Conservation (phyloP, 2,113 vertebrate genomes). For the Anguilla japonica region DNA sequence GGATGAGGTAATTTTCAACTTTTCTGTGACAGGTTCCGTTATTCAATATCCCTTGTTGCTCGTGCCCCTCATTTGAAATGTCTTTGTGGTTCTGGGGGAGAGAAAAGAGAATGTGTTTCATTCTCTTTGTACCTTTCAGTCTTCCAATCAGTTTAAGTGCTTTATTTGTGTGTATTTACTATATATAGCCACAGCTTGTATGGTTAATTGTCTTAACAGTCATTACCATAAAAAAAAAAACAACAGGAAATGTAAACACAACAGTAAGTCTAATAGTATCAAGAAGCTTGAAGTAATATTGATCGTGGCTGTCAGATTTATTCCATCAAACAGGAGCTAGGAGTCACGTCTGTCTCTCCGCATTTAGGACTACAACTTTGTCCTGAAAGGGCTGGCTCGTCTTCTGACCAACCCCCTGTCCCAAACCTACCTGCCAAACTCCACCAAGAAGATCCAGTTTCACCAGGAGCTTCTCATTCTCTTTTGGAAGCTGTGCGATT, state of each 20-base stretch:
- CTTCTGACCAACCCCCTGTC: constrained; percentile 90
- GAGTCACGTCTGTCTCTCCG: constrained; percentile 17
- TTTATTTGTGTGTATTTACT: not conserved
- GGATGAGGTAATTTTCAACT: constrained; percentile 79
- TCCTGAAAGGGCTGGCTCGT: constrained; percentile 91
- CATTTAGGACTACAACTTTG: constrained; percentile 93
- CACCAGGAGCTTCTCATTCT: constrained; percentile 96
- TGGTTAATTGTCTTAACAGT: no score
- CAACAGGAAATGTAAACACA: no score
- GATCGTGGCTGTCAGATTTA: no score
- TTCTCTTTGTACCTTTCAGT: not conserved
- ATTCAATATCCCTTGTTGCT: not conserved
- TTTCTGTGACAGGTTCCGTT: not conserved
- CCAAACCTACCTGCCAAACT: constrained; percentile 97
- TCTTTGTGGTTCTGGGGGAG: no score
- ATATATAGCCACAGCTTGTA: no score
- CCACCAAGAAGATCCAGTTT: constrained; percentile 98
- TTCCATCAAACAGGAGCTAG: no score
- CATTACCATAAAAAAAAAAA: no score
- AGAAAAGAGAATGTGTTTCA: no score
- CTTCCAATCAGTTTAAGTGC: not conserved
- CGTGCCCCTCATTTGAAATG: not conserved
- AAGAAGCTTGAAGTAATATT: no score
- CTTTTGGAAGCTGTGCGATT: constrained; percentile 98
- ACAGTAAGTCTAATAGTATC: no score